Evolutionary conservation across 2,888 invertebrate species (phyloP), one percentile per base, ranked within the genome.

Genomic region (Nesidiocoris tenuis): DNA sequence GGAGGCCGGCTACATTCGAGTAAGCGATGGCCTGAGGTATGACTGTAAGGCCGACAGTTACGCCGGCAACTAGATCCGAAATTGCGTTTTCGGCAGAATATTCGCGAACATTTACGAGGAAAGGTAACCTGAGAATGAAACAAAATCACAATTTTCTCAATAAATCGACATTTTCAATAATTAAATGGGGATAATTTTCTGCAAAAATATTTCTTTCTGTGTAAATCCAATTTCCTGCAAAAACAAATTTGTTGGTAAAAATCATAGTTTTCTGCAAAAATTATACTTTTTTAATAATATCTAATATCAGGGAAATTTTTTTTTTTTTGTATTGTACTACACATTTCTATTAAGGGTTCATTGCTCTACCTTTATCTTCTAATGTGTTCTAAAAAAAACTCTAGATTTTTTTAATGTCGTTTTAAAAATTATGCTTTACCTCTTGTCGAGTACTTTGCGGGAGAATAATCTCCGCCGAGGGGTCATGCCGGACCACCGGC

Each of bases 1-100:
- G 89, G 61, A 92, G 85, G 76, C 90, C 90, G 12, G 92, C 92
- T 39, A 92, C 85, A 19, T 88, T 88, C 2, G 92, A 91, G 82
- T 92, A 91, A 0, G 92, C 93, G 80, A 93, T 88, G 17, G 90
- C 89, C 83, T 92, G 92, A 0, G 92, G 93, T 80, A 93, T 89
- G 72, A 92, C 87, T 0, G 92, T 92, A 64, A 93, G 85, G 0
- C 91, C 92, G 1, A 92, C 89, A 0, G 93, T 92, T 78, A 92
- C 84, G 9, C 92, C 92, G 12, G 92, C 92, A 78, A 93, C 89
- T 63, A 91, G 81, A 83, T 93, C 93, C 0, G 90, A 87, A 59
- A 89, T 83, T 1, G 87, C 87, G 54, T 86, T 85, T 21, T 85
- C 84, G 23, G 84, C 79, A 74, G 86, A 86, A 83, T 91, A 91